Base-by-base conservation (phyloP, 2,797 vertebrate species). In the Characodon lateralis region DNA sequence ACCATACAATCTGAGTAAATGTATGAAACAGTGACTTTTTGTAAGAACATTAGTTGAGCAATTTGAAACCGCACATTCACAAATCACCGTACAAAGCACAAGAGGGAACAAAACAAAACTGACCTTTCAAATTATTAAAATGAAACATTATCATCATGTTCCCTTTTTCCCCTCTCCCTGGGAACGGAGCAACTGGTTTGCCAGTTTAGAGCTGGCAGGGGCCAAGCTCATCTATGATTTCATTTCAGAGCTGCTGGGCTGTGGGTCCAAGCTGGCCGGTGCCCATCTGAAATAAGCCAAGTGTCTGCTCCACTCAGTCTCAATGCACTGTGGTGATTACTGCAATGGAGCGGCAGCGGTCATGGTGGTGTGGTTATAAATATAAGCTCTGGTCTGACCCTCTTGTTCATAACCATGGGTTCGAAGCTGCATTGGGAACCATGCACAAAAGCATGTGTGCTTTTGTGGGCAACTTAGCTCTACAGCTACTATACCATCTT, bases 361-460 rank as follows among this genome's bases (percentile, higher is more conserved):
- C 94, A 95, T 94, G 95, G 95, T 95, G 93, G 94, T 95, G 95
- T 89, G 94, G 95, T 96, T 97, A 96, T 96, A 97, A 97, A 97
- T 96, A 96, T 77, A 94, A 95, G 94, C 93, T 94, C 91, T 90
- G 93, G 90, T 86, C 91, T 89, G 95, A 95, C 94, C 92, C 93
- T 94, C 93, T 95, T 88, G 71, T 95, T 96, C 93, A 91, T 93
- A 94, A 96, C 90, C 91, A 94, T 93, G 94, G 95, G 93, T 92
- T 93, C 91, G 92, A 94, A 91, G 85, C 92, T 95, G 92, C 94
- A 96, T 95, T 94, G 95, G 96, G 94, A 96, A 94, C 84, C 61
- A 70, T 89, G 92, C 93, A 94, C 92, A 94, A 94, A 93, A 90
- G 87, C 87, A 87, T 88, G 87, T 87, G 77, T 87, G 87, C 84